These are phyloP conservation scores for Coelinius sp. DNA, from an alignment of 2,888 invertebrate genomes.

Conservation along the genomic window DNA sequence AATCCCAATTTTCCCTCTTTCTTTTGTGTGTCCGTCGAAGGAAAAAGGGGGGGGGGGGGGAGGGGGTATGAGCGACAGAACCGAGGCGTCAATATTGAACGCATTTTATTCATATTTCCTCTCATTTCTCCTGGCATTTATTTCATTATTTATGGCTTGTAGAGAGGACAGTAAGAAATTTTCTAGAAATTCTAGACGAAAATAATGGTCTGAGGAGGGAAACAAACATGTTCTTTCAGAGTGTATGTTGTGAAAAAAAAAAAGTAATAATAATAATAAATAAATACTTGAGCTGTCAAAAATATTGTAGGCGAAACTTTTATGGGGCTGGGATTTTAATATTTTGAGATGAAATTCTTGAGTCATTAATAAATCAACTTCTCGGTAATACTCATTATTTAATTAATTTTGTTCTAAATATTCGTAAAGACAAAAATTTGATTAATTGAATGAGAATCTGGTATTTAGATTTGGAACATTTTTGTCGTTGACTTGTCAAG, in stretches of 20 bases:
- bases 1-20: background rate
- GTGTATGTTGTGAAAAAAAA: background rate
- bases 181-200: background rate
- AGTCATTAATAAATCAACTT: background rate
- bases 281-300: conserved; percentile 2
- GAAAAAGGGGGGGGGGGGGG: background rate
- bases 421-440: background rate
- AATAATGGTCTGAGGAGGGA: background rate
- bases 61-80: background rate
- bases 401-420: background rate
- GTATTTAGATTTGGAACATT: too few relatives aligned
- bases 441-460: too few relatives aligned
- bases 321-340: background rate
- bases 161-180: background rate
- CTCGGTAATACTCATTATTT: background rate
- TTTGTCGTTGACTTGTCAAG: too few relatives aligned
- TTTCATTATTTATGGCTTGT: conserved; percentile 6
- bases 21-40: background rate
- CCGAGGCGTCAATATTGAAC: background rate
- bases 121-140: background rate
- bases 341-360: background rate
- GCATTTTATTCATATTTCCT: conserved; percentile 5
- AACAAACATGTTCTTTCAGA: conserved; percentile 9
- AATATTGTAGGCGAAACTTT: background rate
- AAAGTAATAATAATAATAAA: too few relatives aligned